These are phyloP conservation scores for Apeira syringaria DNA, from an alignment of 2,888 invertebrate genomes.

Conservation along the genomic window DNA sequence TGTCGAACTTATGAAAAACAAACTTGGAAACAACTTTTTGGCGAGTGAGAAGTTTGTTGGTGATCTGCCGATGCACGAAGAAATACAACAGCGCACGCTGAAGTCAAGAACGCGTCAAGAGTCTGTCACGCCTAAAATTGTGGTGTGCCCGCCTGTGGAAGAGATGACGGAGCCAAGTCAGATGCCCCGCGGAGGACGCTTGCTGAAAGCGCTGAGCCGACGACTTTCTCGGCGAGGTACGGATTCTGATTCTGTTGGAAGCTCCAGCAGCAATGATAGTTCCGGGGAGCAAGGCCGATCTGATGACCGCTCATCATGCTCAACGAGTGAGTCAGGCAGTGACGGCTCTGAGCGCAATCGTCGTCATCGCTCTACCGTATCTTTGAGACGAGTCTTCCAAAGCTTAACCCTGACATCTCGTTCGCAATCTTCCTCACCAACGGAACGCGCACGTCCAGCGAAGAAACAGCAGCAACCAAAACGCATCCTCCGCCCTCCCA, in stretches of 20 bases:
- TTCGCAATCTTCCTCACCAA: slow-evolving; percentile 85
- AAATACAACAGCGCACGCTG: slow-evolving; percentile 44
- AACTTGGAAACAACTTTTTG: slow-evolving; percentile 58
- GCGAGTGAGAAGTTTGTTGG: slow-evolving; percentile 61
- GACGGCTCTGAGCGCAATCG: slow-evolving; percentile 81
- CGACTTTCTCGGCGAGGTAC: slow-evolving; percentile 83
- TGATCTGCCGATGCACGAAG: slow-evolving; percentile 56
- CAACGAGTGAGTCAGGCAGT: slow-evolving; percentile 86
- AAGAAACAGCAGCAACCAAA: slow-evolving; percentile 87
- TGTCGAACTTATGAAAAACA: slow-evolving; percentile 68
- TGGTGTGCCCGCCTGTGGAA: slow-evolving; percentile 76
- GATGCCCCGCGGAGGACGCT: slow-evolving; percentile 83
- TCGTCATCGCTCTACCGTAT: slow-evolving; percentile 84
- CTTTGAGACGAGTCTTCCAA: slow-evolving; percentile 88
- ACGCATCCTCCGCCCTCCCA: slow-evolving; percentile 90
- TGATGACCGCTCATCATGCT: slow-evolving; percentile 77
- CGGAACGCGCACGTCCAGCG: slow-evolving; percentile 64
- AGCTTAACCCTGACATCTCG: slow-evolving; percentile 85
- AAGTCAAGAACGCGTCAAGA: slow-evolving; percentile 54
- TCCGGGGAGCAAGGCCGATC: slow-evolving; percentile 62
- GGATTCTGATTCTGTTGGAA: slow-evolving; percentile 67
- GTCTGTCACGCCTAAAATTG: slow-evolving; percentile 70
- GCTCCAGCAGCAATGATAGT: slow-evolving; percentile 75
- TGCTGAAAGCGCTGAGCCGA: slow-evolving; percentile 86
- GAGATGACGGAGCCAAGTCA: slow-evolving; percentile 83